Evolutionary conservation across 2,888 invertebrate species (phyloP), one percentile per base, ranked within the genome.

Genomic region (Xanthostigma xanthostigma): DNA sequence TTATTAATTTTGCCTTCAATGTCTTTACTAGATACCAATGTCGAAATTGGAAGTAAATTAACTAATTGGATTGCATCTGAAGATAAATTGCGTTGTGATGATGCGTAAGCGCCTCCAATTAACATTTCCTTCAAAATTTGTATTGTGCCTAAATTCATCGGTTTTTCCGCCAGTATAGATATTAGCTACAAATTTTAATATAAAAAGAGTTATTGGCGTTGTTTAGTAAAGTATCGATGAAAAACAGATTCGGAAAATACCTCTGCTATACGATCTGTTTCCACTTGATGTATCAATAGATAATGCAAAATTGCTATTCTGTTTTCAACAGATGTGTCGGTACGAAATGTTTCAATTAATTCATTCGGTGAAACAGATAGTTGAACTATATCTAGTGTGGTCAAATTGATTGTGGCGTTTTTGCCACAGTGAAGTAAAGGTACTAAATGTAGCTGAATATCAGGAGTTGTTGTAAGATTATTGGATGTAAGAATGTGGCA

Each of bases 291-390:
- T 44, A 85, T 75, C 38, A 90, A 71, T 58, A 90, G 77, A 60
- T 88, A 86, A 65, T 92, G 91, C 33, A 92, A 70, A 36, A 91
- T 84, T 6, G 87, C 83, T 50, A 88, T 66, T 55, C 83, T 82
- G 59, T 85, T 84, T 58, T 84, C 83, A 1, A 81, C 60, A 0
- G 75, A 74, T 0, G 74, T 76, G 54, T 79, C 76, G 52, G 74
- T 78, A 53, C 81, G 80, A 58, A 84, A 86, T 0, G 80, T 77
- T 8, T 81, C 75, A 1, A 78, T 71, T 2, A 87, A 64, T 54
- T 84, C 79, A 35, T 74, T 74, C n/a, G 78, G 76, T 0, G 80
- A 69, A 8, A 87, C 73, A 2, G 68, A 68, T 52, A 86, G 61
- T 11, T 78, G 75, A n/a, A 84, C 75, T 11, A 88, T 69, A 58